Evolutionary conservation across 2,888 invertebrate species (phyloP), one percentile per base, ranked within the genome.

Genomic region (Antheraea yamamai): DNA sequence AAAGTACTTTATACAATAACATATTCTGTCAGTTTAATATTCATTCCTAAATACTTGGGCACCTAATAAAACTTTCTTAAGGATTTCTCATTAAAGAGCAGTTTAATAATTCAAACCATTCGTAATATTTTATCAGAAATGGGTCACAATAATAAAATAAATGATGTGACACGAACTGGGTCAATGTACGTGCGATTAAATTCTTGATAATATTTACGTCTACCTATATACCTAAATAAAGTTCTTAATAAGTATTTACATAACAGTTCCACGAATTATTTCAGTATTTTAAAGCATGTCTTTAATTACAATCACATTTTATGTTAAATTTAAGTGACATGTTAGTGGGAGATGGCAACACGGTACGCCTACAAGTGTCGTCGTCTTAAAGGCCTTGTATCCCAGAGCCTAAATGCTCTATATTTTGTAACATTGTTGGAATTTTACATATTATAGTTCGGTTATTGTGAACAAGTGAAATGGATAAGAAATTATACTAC

Each of bases 111-210:
- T 74, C 35, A 52, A 68, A 16, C 39, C 16, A 58, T 16, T 26
- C 55, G 55, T 58, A 73, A 47, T 64, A 72, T 30, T 64, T 75
- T 61, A 71, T 74, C 26, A 71, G 51, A 73, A 70, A 16, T 70
- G 58, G 73, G 61, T 39, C 75, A 30, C 26, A 73, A 73, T 73
- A 73, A 70, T 68, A 73, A 66, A 70, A 58, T 68, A 14, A 58
- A 39, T 47, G 74, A 61, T 35, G 51, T 12, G 58, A 16, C 20
- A 61, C 61, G 71, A 75, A 75, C 61, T 75, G 73, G 73, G 68
- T 73, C 51, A 71, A 58, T 75, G 58, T 51, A 58, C 39, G 39
- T 70, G 39, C 70, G n/a, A 8, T 70, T 3, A 20, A 39, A 70
- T 39, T 39, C 39, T 39, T 39, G 18, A 18, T 68, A 68, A 70